Conservation (phyloP, 2,113 vertebrate genomes). For the Micromys minutus region DNA sequence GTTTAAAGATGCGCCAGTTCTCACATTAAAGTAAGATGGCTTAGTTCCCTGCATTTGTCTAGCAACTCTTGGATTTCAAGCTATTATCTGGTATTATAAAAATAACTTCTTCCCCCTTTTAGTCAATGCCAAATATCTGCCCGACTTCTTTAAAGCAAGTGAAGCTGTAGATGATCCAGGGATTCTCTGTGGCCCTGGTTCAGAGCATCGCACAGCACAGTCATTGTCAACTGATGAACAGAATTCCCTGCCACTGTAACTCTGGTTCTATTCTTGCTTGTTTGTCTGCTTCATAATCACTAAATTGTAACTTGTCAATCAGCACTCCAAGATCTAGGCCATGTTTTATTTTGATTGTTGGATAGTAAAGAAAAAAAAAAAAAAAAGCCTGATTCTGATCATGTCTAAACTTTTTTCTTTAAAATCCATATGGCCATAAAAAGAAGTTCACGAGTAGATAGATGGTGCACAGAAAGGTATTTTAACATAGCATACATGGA, state of each 20-base stretch:
- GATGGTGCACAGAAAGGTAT: not conserved
- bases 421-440: not conserved
- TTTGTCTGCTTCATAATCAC: not conserved
- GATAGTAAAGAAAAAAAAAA: too few relatives aligned
- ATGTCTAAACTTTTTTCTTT: not conserved
- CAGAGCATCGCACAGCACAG: conserved; percentile 24
- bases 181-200: not conserved
- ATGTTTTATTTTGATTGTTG: not conserved
- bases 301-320: not conserved
- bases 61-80: conserved; percentile 57
- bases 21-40: conserved; percentile 41
- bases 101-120: conserved; percentile 52
- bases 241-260: not conserved
- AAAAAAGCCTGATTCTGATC: not conserved
- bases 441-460: not conserved
- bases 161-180: not conserved
- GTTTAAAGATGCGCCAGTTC: conserved; percentile 44
- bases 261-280: not conserved
- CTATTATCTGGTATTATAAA: conserved; percentile 68
- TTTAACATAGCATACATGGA: not conserved
- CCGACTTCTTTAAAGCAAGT: not conserved
- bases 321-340: not conserved
- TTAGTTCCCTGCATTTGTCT: conserved; percentile 45
- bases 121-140: conserved; percentile 45
- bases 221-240: not conserved